Evolutionary conservation across 1,140 invertebrate species (phyloP).

Genomic region (Amyelois transitella): DNA sequence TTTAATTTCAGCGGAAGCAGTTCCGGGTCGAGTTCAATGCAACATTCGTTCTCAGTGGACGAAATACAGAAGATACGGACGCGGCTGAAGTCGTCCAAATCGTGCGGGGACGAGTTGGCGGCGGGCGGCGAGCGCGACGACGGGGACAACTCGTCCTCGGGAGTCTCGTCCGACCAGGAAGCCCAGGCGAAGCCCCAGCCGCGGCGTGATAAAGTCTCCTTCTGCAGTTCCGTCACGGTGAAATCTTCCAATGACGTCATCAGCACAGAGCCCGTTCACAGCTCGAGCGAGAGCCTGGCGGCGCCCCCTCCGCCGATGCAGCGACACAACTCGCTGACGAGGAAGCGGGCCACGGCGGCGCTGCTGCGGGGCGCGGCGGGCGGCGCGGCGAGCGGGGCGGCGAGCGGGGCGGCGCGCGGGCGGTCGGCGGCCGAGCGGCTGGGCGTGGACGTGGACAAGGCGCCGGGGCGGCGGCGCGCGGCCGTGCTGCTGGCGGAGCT

Average conservation of each 20-base stretch:
- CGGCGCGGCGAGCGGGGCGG: slow-evolving; percentile 38
- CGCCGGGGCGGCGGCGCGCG: slow-evolving; percentile 54
- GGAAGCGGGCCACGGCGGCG: slow-evolving; percentile 74
- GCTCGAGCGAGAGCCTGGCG: slow-evolving; percentile 58
- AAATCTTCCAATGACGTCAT: slow-evolving; percentile 73
- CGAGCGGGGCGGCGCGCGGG: slow-evolving; percentile 39
- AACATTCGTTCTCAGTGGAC: slow-evolving; percentile 89
- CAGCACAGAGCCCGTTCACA: slow-evolving; percentile 71
- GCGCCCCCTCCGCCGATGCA: slow-evolving; percentile 62
- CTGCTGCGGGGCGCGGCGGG: slow-evolving; percentile 60
- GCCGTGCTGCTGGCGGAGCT: slow-evolving; percentile 86
- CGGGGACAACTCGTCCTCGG: slow-evolving; percentile 90
- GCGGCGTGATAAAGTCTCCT: slow-evolving; percentile 69
- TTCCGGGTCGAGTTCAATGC: slow-evolving; percentile 83
- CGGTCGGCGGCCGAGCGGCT: slow-evolving; percentile 68
- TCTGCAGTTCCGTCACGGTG: slow-evolving; percentile 68
- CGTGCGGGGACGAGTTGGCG: slow-evolving; percentile 85
- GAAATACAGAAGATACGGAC: slow-evolving; percentile 90
- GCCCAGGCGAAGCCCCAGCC: slow-evolving; percentile 39
- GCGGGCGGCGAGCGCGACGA: slow-evolving; percentile 78
- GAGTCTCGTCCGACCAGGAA: slow-evolving; percentile 90
- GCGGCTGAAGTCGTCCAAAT: slow-evolving; percentile 88
- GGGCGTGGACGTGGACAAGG: slow-evolving; percentile 55
- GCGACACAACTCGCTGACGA: slow-evolving; percentile 76
- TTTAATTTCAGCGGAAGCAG: slow-evolving; percentile 80